phyloP scores from a whole-genome alignment of 53 echinoderm and acorn worm genomes.

The Antedon mediterranea region DNA sequence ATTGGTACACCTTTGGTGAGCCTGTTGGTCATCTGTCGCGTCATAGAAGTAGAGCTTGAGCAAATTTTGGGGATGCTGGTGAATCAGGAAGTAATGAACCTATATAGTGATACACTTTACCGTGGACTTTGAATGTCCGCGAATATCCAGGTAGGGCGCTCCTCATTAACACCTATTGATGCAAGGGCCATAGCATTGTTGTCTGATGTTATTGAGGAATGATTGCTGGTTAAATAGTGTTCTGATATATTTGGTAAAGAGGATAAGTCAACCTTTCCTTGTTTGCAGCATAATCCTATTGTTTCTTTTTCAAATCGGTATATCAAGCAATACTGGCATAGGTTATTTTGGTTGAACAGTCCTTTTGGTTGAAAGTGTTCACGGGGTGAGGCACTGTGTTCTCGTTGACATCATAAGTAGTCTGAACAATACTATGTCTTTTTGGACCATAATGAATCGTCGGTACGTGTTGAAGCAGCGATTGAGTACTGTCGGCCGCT shows the following conservation, averaged over 20 bases:
- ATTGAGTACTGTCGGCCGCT: too few relatives aligned
- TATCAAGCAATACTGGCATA: too few relatives aligned
- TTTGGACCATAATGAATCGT: too few relatives aligned
- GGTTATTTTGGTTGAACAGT: too few relatives aligned
- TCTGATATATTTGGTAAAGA: background rate
- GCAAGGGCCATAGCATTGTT: slow-evolving; percentile 19
- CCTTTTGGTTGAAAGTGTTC: too few relatives aligned
- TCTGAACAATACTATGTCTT: too few relatives aligned
- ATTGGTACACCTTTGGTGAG: too few relatives aligned
- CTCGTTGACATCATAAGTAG: too few relatives aligned
- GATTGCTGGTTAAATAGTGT: background rate
- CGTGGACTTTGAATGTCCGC: slow-evolving; percentile 33
- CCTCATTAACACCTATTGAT: slow-evolving; percentile 19
- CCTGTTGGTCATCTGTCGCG: too few relatives aligned
- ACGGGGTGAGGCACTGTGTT: too few relatives aligned
- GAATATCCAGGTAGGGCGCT: slow-evolving; percentile 15
- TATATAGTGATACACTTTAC: slow-evolving; percentile 24
- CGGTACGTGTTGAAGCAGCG: too few relatives aligned
- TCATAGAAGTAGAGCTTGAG: slow-evolving; percentile 39
- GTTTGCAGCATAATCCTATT: background rate
- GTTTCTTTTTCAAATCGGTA: too few relatives aligned
- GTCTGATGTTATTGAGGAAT: slow-evolving; percentile 11
- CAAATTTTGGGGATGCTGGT: slow-evolving; percentile 21
- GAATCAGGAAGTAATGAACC: slow-evolving; percentile 10
- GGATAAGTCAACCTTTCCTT: slow-evolving; percentile 8